Percentiles rank a stretch among this genome's conserved stretches.
These are phyloP conservation scores for Holcopasites calliopsidis DNA, from an alignment of 1,140 invertebrate genomes.

Conservation along the genomic window DNA sequence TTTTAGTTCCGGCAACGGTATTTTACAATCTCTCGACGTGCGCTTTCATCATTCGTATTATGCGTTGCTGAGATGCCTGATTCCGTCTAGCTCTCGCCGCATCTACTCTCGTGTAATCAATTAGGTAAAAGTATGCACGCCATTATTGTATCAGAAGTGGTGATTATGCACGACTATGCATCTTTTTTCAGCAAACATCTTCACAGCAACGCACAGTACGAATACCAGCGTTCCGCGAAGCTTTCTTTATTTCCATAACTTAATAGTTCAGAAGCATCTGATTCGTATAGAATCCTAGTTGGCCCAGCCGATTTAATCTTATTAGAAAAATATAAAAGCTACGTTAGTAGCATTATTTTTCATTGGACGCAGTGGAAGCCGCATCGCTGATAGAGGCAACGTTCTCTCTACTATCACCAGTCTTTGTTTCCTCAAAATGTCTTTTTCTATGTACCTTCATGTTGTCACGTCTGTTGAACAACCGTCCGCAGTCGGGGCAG, in stretches of 20 bases:
- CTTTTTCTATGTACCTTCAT: constrained; percentile 78
- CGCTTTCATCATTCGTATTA: not conserved
- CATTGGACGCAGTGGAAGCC: constrained; percentile 42
- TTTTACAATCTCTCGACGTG: not conserved
- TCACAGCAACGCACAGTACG: too few species aligned
- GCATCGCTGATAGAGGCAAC: constrained; percentile 26
- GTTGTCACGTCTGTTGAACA: constrained; percentile 77
- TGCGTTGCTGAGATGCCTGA: too few species aligned
- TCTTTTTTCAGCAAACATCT: too few species aligned
- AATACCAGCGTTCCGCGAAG: too few species aligned
- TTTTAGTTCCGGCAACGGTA: not conserved
- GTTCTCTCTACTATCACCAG: constrained; percentile 57
- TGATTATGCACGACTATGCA: too few species aligned
- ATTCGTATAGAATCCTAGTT: not conserved
- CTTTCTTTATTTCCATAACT: not conserved
- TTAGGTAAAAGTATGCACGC: too few species aligned
- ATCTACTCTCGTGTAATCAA: too few species aligned
- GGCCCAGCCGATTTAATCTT: constrained; percentile 4
- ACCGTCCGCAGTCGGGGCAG: constrained; percentile 76
- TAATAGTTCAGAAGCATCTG: constrained; percentile 15
- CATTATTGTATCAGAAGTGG: too few species aligned
- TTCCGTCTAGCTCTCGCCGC: too few species aligned
- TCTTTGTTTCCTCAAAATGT: constrained; percentile 71
- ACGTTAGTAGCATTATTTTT: constrained; percentile 45
- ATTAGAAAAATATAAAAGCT: constrained; percentile 24